Conservation (phyloP, 2,888 invertebrate genomes). For the Gonocerus acuteangulatus region DNA sequence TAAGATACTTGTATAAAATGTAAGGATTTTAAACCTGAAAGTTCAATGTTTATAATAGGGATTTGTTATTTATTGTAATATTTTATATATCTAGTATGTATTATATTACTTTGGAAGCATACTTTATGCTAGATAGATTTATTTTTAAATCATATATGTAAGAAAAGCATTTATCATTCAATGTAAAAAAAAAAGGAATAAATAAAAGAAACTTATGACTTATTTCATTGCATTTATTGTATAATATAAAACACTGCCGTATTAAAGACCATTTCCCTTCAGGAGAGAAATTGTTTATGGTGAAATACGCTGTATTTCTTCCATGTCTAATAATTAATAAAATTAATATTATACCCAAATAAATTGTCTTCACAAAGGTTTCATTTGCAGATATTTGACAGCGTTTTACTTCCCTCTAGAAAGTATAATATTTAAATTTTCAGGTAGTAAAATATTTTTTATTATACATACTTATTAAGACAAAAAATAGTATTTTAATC, state of each 20-base stretch:
- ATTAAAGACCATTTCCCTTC: constrained; percentile 14
- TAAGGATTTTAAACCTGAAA: no score
- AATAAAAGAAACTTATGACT: constrained; percentile 9
- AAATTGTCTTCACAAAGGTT: no score
- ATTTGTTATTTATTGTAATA: constrained; percentile 14
- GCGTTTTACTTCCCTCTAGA: no score
- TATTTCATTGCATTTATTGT: constrained; percentile 17
- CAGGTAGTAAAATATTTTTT: background rate
- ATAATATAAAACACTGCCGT: constrained; percentile 18
- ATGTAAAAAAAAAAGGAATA: constrained; percentile 4
- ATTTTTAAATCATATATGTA: constrained; percentile 12
- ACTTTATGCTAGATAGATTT: constrained; percentile 19
- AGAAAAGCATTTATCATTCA: background rate
- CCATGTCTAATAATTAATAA: no score
- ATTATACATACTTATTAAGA: constrained; percentile 8
- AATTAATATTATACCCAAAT: no score
- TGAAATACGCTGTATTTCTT: background rate
- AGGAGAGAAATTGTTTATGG: background rate
- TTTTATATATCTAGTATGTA: constrained; percentile 14
- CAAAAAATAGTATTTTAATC: constrained; percentile 8
- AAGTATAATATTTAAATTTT: no score
- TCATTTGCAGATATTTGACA: no score
- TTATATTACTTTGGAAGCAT: background rate
- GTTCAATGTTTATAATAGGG: no score
- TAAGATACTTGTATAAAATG: no score